Percentiles rank a stretch among this genome's conserved stretches.
Evolutionary conservation across 2,888 invertebrate genomes (phyloP).

Genomic region (Clostera curtula): DNA sequence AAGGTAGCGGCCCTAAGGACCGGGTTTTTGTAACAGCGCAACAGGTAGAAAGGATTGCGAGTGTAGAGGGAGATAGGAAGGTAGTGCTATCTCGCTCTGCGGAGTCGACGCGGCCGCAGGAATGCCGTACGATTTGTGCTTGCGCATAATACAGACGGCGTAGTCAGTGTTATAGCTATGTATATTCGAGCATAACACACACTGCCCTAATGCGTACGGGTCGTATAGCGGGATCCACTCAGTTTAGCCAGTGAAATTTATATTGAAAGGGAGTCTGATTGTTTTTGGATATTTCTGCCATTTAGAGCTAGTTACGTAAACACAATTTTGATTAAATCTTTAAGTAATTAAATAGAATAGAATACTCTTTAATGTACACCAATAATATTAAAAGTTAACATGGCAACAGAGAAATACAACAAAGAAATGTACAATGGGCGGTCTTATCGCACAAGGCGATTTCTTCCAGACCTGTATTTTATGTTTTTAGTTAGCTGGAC

Average conservation of each 20-base stretch:
- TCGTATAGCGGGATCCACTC: slow-evolving; percentile 71
- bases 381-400: too few relatives aligned
- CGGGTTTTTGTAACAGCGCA: slow-evolving; percentile 74
- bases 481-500: too few relatives aligned
- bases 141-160: slow-evolving; percentile 56
- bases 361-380: too few relatives aligned
- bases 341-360: too few relatives aligned
- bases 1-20: slow-evolving; percentile 74
- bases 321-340: too few relatives aligned
- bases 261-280: slow-evolving; percentile 72
- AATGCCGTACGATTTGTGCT: slow-evolving; percentile 74
- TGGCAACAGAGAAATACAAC: too few relatives aligned
- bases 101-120: slow-evolving; percentile 59
- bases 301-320: too few relatives aligned
- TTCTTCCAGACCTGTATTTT: too few relatives aligned
- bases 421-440: too few relatives aligned
- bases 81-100: slow-evolving; percentile 48
- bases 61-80: slow-evolving; percentile 48
- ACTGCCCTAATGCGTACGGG: slow-evolving; percentile 74
- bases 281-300: slow-evolving; percentile 55
- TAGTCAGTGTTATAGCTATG: slow-evolving; percentile 45
- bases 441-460: too few relatives aligned
- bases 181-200: slow-evolving; percentile 62
- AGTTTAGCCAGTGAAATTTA: slow-evolving; percentile 74
- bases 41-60: slow-evolving; percentile 75